Evolutionary conservation across 2,113 vertebrate species (phyloP), one percentile per base, ranked within the genome.

Genomic region (Phodopus roborovskii): DNA sequence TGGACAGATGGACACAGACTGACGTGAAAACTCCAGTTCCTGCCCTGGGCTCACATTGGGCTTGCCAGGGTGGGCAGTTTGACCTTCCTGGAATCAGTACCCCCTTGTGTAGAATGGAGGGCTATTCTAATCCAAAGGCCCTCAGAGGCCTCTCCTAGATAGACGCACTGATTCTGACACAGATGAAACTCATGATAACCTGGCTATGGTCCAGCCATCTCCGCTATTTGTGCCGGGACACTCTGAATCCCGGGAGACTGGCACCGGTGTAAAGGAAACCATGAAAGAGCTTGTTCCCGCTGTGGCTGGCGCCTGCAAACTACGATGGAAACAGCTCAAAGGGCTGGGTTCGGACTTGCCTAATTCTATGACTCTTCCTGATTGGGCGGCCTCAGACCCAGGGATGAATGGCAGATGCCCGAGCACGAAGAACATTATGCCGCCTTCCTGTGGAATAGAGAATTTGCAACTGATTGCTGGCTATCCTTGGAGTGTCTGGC

Each of bases 201-300:
- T 56, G 2, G 58, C 33, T 13, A 1, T 7, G 2, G 39, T 45
- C 79, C 70, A 13, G 8, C 30, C 17, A 22, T 19, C 78, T 87
- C 16, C 53, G 66, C 0, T 17, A 90, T 62, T 58, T 9, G 68
- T 22, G 36, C 45, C 7, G 50, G 90, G 60, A 12, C 20, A 33
- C 36, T 15, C 19, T 64, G 30, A n/a, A 22, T 10, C 20, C 28
- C 45, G 73, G 48, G 53, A 66, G 9, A 1, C 17, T 26, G 13
- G 30, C 48, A 2, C 9, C 30, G 17, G 68, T 26, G 8, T 11
- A 74, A 85, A 36, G 6, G 26, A 48, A 50, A 42, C 66, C 33
- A 1, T 42, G 39, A 58, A 30, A 26, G 0, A n/a, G 60, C 26
- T 48, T 13, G 0, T 15, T 9, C 0, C 0, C 39, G 17, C 26